Percentiles rank a stretch among this genome's conserved stretches.
phyloP scores from a whole-genome alignment of 2,113 vertebrate species.

The Semnornis frantzii region DNA sequence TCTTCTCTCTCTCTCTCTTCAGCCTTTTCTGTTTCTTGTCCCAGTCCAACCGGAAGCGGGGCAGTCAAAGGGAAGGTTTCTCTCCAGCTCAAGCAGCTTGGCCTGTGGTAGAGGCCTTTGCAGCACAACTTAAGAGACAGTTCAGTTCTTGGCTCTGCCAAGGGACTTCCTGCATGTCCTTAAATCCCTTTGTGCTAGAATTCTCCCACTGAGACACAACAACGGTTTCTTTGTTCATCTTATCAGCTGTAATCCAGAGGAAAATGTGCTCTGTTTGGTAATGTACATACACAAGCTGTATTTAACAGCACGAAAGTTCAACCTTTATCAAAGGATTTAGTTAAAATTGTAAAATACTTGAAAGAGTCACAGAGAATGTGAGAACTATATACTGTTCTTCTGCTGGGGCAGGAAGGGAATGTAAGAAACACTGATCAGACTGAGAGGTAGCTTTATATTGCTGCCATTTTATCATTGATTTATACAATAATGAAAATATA shows the following conservation, averaged over 20 bases:
- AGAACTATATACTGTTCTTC: not conserved
- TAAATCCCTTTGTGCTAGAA: slow-evolving; percentile 28
- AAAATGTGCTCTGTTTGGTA: not conserved
- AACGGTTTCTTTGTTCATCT: not conserved
- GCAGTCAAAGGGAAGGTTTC: slow-evolving; percentile 33
- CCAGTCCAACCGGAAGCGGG: slow-evolving; percentile 42
- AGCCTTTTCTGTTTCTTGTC: slow-evolving; percentile 56
- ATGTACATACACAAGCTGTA: not conserved
- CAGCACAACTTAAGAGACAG: slow-evolving; percentile 9
- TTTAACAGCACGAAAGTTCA: not conserved
- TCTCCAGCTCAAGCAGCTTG: slow-evolving; percentile 29
- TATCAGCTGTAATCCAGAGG: not conserved
- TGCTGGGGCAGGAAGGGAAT: not conserved
- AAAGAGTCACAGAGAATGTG: not conserved
- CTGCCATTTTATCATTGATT: not conserved
- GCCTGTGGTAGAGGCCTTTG: slow-evolving; percentile 3
- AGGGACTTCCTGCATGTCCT: slow-evolving; percentile 10
- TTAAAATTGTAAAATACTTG: not conserved
- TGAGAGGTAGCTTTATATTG: not conserved
- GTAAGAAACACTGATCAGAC: not conserved
- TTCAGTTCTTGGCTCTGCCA: slow-evolving; percentile 28
- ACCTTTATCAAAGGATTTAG: not conserved
- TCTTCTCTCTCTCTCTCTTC: not conserved
- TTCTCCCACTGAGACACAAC: not conserved
- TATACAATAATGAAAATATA: not conserved